Base-by-base conservation (phyloP, 1,140 invertebrate species). In the Sycophila sp. region DNA sequence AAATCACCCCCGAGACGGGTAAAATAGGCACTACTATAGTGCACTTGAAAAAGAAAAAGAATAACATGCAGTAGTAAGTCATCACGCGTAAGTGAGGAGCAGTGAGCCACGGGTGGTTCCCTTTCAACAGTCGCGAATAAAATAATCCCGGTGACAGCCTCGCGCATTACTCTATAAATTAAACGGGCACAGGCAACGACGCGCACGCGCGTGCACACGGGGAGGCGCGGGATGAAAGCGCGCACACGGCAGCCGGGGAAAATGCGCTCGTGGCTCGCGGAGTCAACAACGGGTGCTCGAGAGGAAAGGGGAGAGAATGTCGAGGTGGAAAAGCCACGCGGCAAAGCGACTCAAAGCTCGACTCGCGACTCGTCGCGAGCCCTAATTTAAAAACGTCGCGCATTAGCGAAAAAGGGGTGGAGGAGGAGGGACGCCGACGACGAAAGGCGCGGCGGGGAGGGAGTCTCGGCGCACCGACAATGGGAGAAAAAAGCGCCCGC, bases 91-190 rank as follows among this genome's bases (percentile, higher is more conserved):
- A 49, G 45, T 63, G 22, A 13, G 8, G 11, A 34, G 26, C 28
- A 17, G 51, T n/a, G 40, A 10, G 11, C 4, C 24, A 22, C 47
- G 19, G 7, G 19, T 38, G 2, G n/a, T n/a, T n/a, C n/a, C n/a
- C n/a, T n/a, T n/a, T n/a, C 24, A 2, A 15, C n/a, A 45, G 1
- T 30, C 13, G 22, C 11, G 51, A 56, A 67, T 32, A 68, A 47
- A 49, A 68, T 38, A 68, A 68, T 58, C 53, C 26, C 55, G n/a
- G 28, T 49, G 32, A 68, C 45, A 68, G 22, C 30, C 19, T 17
- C 8, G 32, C 6, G 13, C 28, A 26, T 65, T 45, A 56, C 64
- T 66, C 24, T 11, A 56, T 56, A 66, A 42, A 66, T 66, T 66
- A 66, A 66, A 56, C 13, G 42, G 40, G 17, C 13, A 22, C n/a